A percentile compares a stretch with the other conserved stretches of the same genome.
Conservation (phyloP, 2,113 vertebrate species). For the Plecturocebus donacophilus region DNA sequence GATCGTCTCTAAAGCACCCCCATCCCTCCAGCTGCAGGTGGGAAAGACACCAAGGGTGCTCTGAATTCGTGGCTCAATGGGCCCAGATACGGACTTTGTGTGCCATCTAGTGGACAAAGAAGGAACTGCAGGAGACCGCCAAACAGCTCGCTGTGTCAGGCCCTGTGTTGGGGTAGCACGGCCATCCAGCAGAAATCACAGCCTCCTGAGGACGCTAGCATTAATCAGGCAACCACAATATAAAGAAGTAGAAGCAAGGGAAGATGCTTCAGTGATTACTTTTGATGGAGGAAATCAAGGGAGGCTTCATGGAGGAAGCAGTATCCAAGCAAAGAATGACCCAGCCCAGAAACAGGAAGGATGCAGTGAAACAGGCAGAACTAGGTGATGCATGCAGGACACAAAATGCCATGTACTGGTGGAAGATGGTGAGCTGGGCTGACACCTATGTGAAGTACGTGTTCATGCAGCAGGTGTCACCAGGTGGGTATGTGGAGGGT, state of each 20-base stretch:
- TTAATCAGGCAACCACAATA: not conserved
- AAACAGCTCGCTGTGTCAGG: rapidly evolving
- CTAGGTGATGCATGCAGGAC: too few relatives aligned
- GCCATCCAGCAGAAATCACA: not conserved
- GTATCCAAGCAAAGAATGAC: not conserved
- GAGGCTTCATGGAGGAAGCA: slow-evolving; percentile 13
- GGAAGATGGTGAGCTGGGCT: not conserved
- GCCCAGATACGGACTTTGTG: not conserved
- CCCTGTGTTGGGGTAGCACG: not conserved
- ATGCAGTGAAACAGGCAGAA: not conserved
- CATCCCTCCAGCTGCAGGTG: not conserved
- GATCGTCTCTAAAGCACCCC: not conserved
- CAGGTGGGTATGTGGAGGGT: not conserved
- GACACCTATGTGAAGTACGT: rapidly evolving
- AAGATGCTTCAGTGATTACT: not conserved
- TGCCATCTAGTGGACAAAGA: slow-evolving; percentile 62
- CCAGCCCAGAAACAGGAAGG: not conserved
- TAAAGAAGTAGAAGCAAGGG: not conserved
- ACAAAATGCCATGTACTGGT: rapidly evolving
- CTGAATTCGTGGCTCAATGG: rapidly evolving
- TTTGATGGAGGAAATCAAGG: slow-evolving; percentile 22
- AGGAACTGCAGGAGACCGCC: not conserved
- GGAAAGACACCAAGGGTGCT: not conserved
- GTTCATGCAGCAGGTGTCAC: not conserved
- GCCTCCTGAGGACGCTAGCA: not conserved